Evolutionary conservation across 2,888 invertebrate species (phyloP).

Genomic region (Chloroclysta siterata): DNA sequence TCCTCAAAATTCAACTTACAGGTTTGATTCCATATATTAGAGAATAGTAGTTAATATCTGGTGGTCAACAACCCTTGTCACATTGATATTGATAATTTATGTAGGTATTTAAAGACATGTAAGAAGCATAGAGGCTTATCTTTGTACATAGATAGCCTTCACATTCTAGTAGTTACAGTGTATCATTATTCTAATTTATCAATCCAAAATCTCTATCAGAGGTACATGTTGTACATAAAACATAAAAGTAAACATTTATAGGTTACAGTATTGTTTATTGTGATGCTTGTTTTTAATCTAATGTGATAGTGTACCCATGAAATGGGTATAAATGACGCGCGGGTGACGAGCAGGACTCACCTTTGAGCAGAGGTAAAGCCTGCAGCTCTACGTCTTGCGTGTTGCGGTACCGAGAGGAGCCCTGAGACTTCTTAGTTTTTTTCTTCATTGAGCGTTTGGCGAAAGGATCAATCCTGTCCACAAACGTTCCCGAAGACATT

Average conservation of each 20-base stretch:
- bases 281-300: slow-evolving; percentile 1
- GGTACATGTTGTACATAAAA: not conserved
- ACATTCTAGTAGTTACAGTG: slow-evolving; percentile 6
- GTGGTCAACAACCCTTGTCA: slow-evolving; percentile 10
- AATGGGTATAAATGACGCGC: slow-evolving; percentile 25
- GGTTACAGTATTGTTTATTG: slow-evolving; percentile 6
- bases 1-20: not conserved
- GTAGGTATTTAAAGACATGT: slow-evolving; percentile 11
- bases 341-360: slow-evolving; percentile 81
- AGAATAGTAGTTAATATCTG: not conserved
- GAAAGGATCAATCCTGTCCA: slow-evolving; percentile 99
- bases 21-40: not conserved
- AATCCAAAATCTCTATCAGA: not conserved
- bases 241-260: not conserved
- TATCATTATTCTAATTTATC: not conserved
- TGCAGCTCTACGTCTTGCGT: slow-evolving; percentile 99
- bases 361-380: slow-evolving; percentile 98
- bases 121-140: slow-evolving; percentile 19
- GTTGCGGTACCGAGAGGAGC: slow-evolving; percentile 98
- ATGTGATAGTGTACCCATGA: slow-evolving; percentile 6
- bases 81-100: slow-evolving; percentile 6
- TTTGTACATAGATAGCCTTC: slow-evolving; percentile 8
- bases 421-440: slow-evolving; percentile 99
- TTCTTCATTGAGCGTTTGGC: slow-evolving; percentile 98
- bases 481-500: slow-evolving; percentile 94